phyloP scores from a whole-genome alignment of 2,797 vertebrate genomes.

The Clarias pachynema region DNA sequence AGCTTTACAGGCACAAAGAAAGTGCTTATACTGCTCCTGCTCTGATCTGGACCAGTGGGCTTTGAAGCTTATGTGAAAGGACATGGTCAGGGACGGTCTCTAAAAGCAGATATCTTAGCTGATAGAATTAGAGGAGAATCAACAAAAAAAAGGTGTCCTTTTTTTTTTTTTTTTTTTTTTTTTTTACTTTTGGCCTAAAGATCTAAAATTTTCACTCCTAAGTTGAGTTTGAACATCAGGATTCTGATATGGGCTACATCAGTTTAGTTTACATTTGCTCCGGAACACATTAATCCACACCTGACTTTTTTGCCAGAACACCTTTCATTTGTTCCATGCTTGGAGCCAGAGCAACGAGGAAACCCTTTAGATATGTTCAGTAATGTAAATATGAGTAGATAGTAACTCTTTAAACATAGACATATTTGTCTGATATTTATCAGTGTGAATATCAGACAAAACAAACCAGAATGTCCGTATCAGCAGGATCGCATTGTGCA shows the following conservation, averaged over 20 bases:
- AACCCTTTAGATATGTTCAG: neutral
- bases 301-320: neutral
- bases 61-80: conserved; percentile 66
- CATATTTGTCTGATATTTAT: neutral
- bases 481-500: neutral
- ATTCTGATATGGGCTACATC: neutral
- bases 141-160: neutral
- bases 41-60: conserved; percentile 60
- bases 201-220: neutral
- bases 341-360: neutral
- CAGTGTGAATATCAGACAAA: neutral
- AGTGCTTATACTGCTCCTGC: conserved; percentile 68
- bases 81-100: conserved; percentile 59
- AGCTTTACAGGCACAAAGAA: conserved; percentile 73
- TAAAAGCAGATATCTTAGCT: conserved; percentile 42
- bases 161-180: neutral
- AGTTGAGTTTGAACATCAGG: too few relatives aligned
- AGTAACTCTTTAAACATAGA: neutral
- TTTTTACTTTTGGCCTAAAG: neutral
- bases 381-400: neutral
- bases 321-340: neutral
- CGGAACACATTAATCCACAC: neutral
- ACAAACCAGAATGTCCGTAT: neutral
- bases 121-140: neutral
- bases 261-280: neutral